Conservation (phyloP, 2,113 vertebrate genomes). For the Perca flavescens region DNA sequence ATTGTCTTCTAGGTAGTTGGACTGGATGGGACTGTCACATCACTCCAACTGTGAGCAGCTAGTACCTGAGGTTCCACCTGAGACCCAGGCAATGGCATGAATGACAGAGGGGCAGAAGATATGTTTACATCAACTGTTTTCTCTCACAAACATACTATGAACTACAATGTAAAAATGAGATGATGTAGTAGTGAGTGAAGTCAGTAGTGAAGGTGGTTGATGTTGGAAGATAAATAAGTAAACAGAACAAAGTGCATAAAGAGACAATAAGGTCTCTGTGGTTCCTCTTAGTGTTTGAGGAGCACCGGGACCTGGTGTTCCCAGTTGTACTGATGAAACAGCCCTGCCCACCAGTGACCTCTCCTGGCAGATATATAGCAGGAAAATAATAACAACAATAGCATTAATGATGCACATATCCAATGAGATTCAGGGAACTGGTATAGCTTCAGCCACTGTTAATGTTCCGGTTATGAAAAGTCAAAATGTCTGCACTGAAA, state of each 20-base stretch:
- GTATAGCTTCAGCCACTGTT: too few relatives aligned
- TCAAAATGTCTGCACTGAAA: neutral
- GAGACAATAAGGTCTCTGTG: too few relatives aligned
- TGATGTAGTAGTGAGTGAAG: neutral
- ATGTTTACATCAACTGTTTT: neutral
- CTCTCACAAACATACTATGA: neutral
- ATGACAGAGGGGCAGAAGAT: neutral
- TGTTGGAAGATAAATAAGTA: neutral
- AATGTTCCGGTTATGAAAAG: neutral
- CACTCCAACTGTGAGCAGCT: neutral
- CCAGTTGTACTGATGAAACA: neutral
- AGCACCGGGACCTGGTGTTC: neutral
- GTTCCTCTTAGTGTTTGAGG: neutral
- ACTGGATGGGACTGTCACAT: neutral
- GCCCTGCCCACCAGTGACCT: neutral
- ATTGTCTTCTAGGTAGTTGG: neutral
- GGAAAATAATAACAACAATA: neutral
- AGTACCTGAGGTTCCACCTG: neutral
- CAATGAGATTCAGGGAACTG: neutral
- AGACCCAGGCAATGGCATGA: neutral
- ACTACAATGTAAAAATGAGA: neutral
- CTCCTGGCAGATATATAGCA: neutral
- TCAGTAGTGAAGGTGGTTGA: neutral
- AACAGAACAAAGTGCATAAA: neutral
- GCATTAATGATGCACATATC: neutral